Conservation (phyloP, 2,888 invertebrate species). For the Aphelenchoides bicaudatus region DNA sequence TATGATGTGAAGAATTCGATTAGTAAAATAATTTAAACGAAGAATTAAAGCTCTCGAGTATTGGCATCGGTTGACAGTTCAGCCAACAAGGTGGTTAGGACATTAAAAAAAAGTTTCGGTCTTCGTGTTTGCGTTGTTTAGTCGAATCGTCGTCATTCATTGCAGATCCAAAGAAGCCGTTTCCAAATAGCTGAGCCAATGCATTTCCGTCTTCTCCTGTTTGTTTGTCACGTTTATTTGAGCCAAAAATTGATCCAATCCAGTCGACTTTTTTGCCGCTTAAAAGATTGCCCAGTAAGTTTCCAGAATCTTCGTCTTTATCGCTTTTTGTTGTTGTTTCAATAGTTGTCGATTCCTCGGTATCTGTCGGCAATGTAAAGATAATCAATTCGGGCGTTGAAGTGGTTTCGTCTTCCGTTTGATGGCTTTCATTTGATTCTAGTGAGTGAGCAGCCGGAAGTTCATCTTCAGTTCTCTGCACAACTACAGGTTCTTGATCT, state of each 20-base stretch:
- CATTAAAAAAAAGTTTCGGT: constrained; percentile 9
- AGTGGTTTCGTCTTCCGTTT: too few species aligned
- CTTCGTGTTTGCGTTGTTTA: constrained; percentile 2
- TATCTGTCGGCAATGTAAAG: not conserved
- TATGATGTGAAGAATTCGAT: too few species aligned
- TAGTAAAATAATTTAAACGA: too few species aligned
- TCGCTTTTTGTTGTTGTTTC: constrained; percentile 14
- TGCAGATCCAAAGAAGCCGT: constrained; percentile 5
- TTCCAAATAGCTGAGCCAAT: not conserved
- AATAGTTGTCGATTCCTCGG: not conserved
- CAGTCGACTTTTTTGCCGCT: constrained; percentile 25
- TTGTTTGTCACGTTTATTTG: constrained; percentile 9
- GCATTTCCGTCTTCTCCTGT: constrained; percentile 15
- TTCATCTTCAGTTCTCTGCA: not conserved
- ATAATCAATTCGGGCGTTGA: constrained; percentile 3
- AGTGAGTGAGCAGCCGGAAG: not conserved
- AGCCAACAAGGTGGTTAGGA: too few species aligned
- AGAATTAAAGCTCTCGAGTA: too few species aligned
- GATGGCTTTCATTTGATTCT: not conserved
- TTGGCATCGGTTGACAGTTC: too few species aligned
- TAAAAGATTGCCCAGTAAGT: constrained; percentile 21
- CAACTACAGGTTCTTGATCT: constrained; percentile 8
- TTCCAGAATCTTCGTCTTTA: constrained; percentile 25
- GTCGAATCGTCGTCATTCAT: constrained; percentile 7
- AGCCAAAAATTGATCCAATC: constrained; percentile 25